A percentile compares a stretch with the other conserved stretches of the same genome.
These are phyloP conservation scores for Drosophila miranda DNA, from an alignment of 1,140 invertebrate genomes.

Conservation along the genomic window DNA sequence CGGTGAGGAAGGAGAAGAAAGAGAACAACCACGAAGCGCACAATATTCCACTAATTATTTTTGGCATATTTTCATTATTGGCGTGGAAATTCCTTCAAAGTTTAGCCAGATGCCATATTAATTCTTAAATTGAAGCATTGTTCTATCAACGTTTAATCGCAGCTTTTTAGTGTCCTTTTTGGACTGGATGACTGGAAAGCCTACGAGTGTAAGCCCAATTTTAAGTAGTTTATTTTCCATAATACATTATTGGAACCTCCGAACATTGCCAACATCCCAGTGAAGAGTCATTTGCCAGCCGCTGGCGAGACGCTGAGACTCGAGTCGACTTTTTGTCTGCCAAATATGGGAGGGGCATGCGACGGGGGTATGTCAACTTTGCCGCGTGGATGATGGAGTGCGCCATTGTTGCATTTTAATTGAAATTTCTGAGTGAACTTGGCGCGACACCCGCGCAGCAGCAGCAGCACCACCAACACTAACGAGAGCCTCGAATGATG, in stretches of 20 bases:
- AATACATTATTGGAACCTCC: conserved; percentile 19
- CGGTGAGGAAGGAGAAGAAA: no score
- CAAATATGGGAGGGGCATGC: conserved; percentile 16
- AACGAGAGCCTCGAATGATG: conserved; percentile 37
- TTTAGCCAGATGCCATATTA: no score
- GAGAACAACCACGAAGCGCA: not conserved
- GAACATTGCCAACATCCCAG: conserved; percentile 1
- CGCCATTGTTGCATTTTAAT: conserved; percentile 82
- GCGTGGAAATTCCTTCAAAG: no score
- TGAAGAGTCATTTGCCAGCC: conserved; percentile 31
- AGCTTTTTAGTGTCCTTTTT: no score
- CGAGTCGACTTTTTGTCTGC: conserved; percentile 15
- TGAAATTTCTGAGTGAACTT: conserved; percentile 82
- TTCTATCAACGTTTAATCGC: no score
- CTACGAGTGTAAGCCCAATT: not conserved
- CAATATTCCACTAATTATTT: not conserved
- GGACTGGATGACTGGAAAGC: no score
- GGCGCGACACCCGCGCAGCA: no score
- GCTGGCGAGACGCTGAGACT: conserved; percentile 44
- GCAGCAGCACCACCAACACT: conserved; percentile 43
- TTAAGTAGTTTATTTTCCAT: conserved; percentile 22
- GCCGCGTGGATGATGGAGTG: conserved; percentile 76
- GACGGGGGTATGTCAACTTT: conserved; percentile 57
- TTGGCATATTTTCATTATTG: not conserved
- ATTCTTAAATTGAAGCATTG: no score